These are phyloP conservation scores for Heliconius hermathena DNA, from an alignment of 1,140 invertebrate genomes.

Conservation along the genomic window DNA sequence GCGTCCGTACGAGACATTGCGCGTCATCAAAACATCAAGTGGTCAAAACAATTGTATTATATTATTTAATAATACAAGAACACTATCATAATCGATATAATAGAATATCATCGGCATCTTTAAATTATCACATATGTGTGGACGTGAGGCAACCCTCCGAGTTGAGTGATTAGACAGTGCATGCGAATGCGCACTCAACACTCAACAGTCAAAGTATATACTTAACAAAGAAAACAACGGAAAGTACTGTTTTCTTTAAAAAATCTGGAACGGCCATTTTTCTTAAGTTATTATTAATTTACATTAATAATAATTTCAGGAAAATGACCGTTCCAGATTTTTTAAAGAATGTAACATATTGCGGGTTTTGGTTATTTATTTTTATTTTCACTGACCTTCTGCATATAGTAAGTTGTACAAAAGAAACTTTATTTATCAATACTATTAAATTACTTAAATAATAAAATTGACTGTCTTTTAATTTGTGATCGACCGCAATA, in stretches of 20 bases:
- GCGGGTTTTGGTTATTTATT: background rate
- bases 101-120: background rate
- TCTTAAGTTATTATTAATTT: background rate
- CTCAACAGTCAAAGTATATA: background rate
- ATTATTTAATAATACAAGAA: background rate
- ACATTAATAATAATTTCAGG: background rate
- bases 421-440: too few species aligned
- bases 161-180: background rate
- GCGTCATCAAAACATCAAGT: too few species aligned
- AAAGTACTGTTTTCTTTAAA: background rate
- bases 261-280: background rate
- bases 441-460: too few species aligned
- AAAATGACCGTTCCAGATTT: background rate
- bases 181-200: background rate
- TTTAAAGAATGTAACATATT: background rate
- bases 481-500: too few species aligned
- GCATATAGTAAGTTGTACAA: too few species aligned
- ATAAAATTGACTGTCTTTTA: too few species aligned
- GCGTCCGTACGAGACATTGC: too few species aligned
- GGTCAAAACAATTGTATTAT: background rate
- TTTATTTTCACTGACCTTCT: background rate
- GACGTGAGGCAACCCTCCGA: background rate
- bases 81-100: background rate
- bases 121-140: background rate
- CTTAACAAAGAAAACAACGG: background rate